Percentiles rank a stretch among this genome's conserved stretches.
These are phyloP conservation scores for Gryon sp. DNA, from an alignment of 1,140 invertebrate genomes.

Conservation along the genomic window DNA sequence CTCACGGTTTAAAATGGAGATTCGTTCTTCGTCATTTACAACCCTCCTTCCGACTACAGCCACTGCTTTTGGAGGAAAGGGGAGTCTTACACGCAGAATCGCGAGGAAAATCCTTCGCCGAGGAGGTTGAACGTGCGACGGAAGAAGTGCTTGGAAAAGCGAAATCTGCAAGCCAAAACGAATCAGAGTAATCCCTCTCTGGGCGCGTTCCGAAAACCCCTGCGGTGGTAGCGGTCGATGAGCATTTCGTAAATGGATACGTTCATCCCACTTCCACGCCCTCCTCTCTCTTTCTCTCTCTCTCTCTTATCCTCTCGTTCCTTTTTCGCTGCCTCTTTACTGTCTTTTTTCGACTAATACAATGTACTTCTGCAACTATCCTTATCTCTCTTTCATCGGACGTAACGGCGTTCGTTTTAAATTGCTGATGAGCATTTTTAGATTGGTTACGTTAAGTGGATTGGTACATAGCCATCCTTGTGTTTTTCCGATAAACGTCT, in stretches of 20 bases:
- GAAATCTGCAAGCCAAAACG: constrained; percentile 79
- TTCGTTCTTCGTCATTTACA: constrained; percentile 65
- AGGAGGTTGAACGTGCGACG: constrained; percentile 40
- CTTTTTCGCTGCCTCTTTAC: no score
- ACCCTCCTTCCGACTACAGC: constrained; percentile 59
- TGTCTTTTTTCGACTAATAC: constrained; percentile 29
- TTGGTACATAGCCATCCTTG: constrained; percentile 77
- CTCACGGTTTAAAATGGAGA: constrained; percentile 59
- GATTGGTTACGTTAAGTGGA: constrained; percentile 79
- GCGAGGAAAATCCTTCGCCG: constrained; percentile 54
- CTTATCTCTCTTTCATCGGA: constrained; percentile 28
- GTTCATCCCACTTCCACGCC: constrained; percentile 18
- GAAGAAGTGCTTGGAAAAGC: constrained; percentile 68
- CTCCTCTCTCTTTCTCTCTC: neutral
- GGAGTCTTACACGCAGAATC: constrained; percentile 60
- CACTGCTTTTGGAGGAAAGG: no score
- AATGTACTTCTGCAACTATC: constrained; percentile 5
- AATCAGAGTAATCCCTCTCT: constrained; percentile 78
- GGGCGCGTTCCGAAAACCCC: constrained; percentile 71
- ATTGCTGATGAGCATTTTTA: constrained; percentile 80
- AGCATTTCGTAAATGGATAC: constrained; percentile 78
- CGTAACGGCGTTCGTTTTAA: constrained; percentile 74
- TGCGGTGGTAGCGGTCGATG: constrained; percentile 72
- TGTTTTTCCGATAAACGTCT: constrained; percentile 78
- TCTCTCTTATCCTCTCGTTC: no score